Conservation (phyloP, 2,113 vertebrate genomes). For the Cygnus buccinator region DNA sequence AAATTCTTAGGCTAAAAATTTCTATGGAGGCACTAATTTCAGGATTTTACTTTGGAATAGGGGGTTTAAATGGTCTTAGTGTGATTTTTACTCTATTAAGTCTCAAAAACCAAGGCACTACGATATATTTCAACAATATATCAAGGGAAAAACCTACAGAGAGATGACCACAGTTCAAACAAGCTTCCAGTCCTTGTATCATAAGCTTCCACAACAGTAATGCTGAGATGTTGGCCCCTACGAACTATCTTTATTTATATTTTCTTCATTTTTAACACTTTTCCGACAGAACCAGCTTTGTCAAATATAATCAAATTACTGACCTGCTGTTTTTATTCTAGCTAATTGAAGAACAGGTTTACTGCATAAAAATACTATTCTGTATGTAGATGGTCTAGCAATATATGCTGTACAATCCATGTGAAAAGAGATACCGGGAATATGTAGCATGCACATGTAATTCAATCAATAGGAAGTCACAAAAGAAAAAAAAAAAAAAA, state of each 20-base stretch:
- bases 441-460: neutral
- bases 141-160: neutral
- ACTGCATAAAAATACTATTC: neutral
- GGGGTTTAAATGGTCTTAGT: neutral
- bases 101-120: neutral
- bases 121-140: neutral
- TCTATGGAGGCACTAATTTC: neutral
- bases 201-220: neutral
- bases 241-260: neutral
- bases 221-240: neutral
- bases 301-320: neutral
- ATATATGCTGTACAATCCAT: neutral
- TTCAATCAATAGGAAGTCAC: neutral
- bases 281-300: neutral
- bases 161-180: neutral
- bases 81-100: neutral
- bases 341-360: neutral
- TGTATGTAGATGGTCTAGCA: neutral
- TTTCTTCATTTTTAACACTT: neutral
- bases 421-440: neutral
- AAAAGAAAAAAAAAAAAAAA: neutral
- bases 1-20: neutral
- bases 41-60: neutral
- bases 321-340: neutral
- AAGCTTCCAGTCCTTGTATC: neutral